A percentile compares a stretch with the other conserved stretches of the same genome.
Evolutionary conservation across 1,140 invertebrate species (phyloP).

Genomic region (Drosophila watanabei): DNA sequence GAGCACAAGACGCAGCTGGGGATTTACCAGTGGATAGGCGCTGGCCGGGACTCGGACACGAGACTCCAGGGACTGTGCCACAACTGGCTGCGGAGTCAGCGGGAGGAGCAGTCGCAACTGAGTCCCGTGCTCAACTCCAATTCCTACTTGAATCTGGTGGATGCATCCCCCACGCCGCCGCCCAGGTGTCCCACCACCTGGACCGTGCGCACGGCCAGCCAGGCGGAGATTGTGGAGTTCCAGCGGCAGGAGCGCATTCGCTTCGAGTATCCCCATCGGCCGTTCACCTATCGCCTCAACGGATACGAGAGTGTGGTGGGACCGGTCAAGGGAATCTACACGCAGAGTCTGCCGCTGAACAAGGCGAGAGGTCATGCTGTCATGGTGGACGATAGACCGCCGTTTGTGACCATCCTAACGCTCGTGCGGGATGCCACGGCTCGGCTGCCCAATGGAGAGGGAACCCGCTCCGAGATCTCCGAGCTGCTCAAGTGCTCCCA

Average conservation of each 20-base stretch:
- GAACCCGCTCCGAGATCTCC: conserved; percentile 94
- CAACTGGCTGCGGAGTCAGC: conserved; percentile 90
- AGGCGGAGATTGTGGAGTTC: conserved; percentile 92
- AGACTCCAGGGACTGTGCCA: conserved; percentile 91
- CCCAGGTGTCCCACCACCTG: conserved; percentile 90
- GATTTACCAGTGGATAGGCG: conserved; percentile 97
- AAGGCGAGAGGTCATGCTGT: conserved; percentile 93
- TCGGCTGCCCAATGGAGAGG: conserved; percentile 96
- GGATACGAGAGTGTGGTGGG: conserved; percentile 95
- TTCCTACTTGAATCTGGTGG: conserved; percentile 3
- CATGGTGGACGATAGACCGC: conserved; percentile 93
- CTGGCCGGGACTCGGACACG: conserved; percentile 95
- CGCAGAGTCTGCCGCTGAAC: conserved; percentile 86
- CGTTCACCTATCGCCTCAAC: conserved; percentile 94
- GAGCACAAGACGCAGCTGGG: conserved; percentile 92
- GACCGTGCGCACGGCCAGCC: conserved; percentile 92
- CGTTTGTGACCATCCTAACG: conserved; percentile 96
- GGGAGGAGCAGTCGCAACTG: conserved; percentile 57
- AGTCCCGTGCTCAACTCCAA: conserved; percentile 4
- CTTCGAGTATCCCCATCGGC: conserved; percentile 94
- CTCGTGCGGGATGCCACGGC: conserved; percentile 97
- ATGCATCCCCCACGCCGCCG: conserved; percentile 86
- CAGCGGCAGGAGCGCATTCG: conserved; percentile 89
- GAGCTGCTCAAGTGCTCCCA: conserved; percentile 88
- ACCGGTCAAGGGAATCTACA: conserved; percentile 95